A percentile compares a stretch with the other conserved stretches of the same genome.
Evolutionary conservation across 2,888 invertebrate species (phyloP).

Genomic region (Epinotia nisella): DNA sequence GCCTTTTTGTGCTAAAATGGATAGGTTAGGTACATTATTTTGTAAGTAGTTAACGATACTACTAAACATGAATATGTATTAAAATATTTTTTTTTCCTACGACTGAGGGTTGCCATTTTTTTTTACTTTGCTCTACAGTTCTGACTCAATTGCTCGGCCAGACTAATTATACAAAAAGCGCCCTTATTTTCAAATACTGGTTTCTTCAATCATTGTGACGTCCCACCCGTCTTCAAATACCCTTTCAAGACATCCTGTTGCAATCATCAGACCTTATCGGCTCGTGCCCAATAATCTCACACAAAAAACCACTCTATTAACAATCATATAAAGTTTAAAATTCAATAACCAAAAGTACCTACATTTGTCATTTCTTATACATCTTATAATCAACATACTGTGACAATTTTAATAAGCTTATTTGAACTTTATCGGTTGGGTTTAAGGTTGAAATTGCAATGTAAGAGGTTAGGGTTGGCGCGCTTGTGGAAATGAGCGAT

Average conservation of each 20-base stretch:
- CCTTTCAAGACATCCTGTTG: constrained; percentile 27
- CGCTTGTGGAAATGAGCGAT: constrained; percentile 70
- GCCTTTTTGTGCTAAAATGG: too few relatives aligned
- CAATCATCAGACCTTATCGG: constrained; percentile 39
- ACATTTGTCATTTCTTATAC: too few relatives aligned
- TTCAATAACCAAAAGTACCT: neutral
- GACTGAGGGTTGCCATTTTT: too few relatives aligned
- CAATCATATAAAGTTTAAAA: neutral
- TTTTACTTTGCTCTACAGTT: too few relatives aligned
- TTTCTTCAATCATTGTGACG: neutral
- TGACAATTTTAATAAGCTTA: neutral
- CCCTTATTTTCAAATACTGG: neutral
- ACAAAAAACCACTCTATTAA: neutral
- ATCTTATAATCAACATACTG: neutral
- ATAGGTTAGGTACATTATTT: too few relatives aligned
- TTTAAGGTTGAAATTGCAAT: neutral
- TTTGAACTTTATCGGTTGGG: neutral
- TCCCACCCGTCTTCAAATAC: constrained; percentile 12
- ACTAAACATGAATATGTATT: too few relatives aligned
- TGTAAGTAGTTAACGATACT: too few relatives aligned
- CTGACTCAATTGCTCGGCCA: too few relatives aligned
- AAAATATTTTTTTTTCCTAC: too few relatives aligned
- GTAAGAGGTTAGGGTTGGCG: constrained; percentile 37
- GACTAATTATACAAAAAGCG: neutral
- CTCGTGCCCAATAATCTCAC: constrained; percentile 43